Base-by-base conservation (phyloP, 2,113 vertebrate genomes). In the Rhizomys pruinosus region DNA sequence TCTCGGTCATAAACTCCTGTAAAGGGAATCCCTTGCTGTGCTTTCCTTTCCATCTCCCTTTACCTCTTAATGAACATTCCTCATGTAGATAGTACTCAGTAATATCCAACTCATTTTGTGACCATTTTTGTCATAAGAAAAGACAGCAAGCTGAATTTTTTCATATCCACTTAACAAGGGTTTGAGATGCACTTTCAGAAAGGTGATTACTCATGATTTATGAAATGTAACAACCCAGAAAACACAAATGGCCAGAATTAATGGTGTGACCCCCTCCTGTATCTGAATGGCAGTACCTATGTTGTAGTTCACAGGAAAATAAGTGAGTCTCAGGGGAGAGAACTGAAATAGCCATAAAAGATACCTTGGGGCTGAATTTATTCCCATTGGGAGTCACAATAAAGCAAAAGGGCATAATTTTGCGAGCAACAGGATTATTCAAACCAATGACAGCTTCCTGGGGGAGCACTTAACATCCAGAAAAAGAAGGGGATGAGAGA, bases 331-430 rank as follows among this genome's bases (percentile, higher is more conserved):
- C 55, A 92, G 92, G 11, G 82, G 92, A 95, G 47, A 57, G 59
- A 95, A 95, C 47, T 93, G 57, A 96, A 96, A 95, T 19, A 7
- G 42, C 71, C 89, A 97, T 90, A 69, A 95, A 96, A 13, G 15
- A 89, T 22, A 93, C 80, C 22, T 95, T 59, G 59, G 9, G 22
- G 82, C 63, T 87, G 93, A 39, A 87, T 71, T 27, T 59, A 22
- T 88, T 95, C 52, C 68, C 37, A 79, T 23, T 13, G 85, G 92
- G 94, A 77, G 59, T 20, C 66, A 94, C 76, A 89, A 69, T 57
- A 88, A 84, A 93, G 73, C 20, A 95, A 95, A 92, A 52, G 84
- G 55, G 44, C 2, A 66, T 44, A 74, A 79, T 59, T 90, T 79
- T 78, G 15, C 96, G 88, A 59, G 52, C 37, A 96, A 72, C 37